Evolutionary conservation across 2,888 invertebrate genomes (phyloP), one percentile per base, ranked within the genome.

Genomic region (Erebia epiphron): DNA sequence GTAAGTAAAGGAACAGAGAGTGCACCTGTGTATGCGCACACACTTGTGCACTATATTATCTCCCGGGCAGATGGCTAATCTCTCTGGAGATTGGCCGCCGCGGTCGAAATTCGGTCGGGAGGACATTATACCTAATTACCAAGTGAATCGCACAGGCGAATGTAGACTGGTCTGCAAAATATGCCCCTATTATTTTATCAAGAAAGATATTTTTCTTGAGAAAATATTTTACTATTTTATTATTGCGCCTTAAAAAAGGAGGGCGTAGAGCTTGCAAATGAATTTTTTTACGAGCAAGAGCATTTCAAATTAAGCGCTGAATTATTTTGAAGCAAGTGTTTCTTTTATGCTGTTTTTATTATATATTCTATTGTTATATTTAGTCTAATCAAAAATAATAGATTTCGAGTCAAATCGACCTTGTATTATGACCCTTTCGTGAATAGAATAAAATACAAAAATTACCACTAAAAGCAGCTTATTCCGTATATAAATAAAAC

Each of bases 251-350:
- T 57, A 57, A 35, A 61, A 60, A 13, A 3, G 18, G 10, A 54
- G 14, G 14, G 41, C 41, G 43, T n/a, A 11, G 5, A 43, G 43
- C 43, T 46, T 13, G 43, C 43, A 43, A 61, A 61, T 61, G 41
- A 46, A 61, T 16, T 61, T 43, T 58, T 61, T 61, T 61, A 61
- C 61, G 61, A 61, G 61, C 61, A 18, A 16, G 13, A 61, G 3
- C 3, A 61, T 61, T 46, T 16, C 43, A 61, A 61, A 61, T 61
- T 61, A 61, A 43, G 18, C 43, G 18, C 46, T 61, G n/a, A 61
- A 61, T 61, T 61, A 43, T 61, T 10, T 61, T 61, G 16, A 43
- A 61, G 16, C 16, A 61, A 11, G 10, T 46, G 16, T 43, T 61
- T 43, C 43, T 43, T 61, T 43, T 46, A 43, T 35, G 8, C 0